Base-by-base conservation (phyloP, 2,113 vertebrate genomes). In the Mesitornis unicolor region DNA sequence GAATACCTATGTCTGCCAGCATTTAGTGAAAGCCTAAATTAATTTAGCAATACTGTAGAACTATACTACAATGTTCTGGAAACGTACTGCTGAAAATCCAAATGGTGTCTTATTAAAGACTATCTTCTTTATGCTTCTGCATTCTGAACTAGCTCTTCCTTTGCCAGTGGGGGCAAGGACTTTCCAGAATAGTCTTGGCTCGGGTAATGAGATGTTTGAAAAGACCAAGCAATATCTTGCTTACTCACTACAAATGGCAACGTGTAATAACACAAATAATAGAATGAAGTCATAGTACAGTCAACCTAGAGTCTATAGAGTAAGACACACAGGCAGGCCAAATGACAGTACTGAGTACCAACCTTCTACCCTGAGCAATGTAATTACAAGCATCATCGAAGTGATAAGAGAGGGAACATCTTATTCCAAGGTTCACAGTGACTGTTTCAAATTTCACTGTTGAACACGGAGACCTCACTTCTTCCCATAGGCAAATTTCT, bases 81-180 rank as follows among this genome's bases (percentile, higher is more conserved):
- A 92, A 64, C 13, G 53, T 11, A 45, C 10, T 45, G 50, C 13
- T 83, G 38, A 68, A 93, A 85, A 83, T 47, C 6, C 6, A 63
- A 31, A 50, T 0, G 0, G 4, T 43, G 16, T 69, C 3, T 60
- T 71, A 10, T 50, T 38, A 29, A 83, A 77, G 29, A 60, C 79
- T 50, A 47, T 47, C n/a, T 38, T 70, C 59, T 50, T 47, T 11
- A 63, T 1, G 3, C 5, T n/a, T 51, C 56, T 26, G 36, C 16
- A n/a, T 77, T 84, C 29, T 85, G 31, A 42, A 18, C 29, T 36
- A 79, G 9, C 5, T 80, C 54, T 84, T 84, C 16, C 22, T 84
- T 74, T 59, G 22, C 17, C 6, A 4, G 1, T 19, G 2, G 0
- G 1, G 13, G 16, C 22, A 90, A 93, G 22, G 29, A 4, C 4